Conservation (phyloP, 2,113 vertebrate species). For the Galbula dea region DNA sequence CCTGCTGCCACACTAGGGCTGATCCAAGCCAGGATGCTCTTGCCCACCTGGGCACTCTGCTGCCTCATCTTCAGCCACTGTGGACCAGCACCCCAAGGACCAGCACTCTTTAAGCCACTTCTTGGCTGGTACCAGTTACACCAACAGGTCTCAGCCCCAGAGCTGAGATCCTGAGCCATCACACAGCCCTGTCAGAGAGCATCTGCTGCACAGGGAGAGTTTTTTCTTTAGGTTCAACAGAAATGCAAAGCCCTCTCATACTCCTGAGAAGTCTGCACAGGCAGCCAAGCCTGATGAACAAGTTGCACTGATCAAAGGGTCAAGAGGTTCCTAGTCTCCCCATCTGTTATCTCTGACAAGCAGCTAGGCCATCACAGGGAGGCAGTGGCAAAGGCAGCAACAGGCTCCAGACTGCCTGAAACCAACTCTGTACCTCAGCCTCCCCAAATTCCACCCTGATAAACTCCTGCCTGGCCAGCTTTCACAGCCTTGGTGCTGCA, state of each 20-base stretch:
- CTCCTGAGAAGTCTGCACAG: background rate
- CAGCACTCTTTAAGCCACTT: background rate
- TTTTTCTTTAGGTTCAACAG: background rate
- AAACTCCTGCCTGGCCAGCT: background rate
- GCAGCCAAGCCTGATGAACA: fast-evolving
- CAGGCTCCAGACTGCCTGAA: background rate
- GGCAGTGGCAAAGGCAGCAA: background rate
- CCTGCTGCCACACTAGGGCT: too few species aligned
- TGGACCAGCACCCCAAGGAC: too few species aligned
- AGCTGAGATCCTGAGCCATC: background rate
- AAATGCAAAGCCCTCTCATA: background rate
- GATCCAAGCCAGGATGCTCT: too few species aligned
- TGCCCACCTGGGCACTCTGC: too few species aligned
- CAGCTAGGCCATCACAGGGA: background rate
- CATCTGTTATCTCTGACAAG: background rate
- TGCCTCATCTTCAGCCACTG: too few species aligned
- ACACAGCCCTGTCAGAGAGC: background rate
- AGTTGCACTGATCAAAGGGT: background rate
- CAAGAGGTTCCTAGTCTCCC: background rate
- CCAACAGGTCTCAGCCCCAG: background rate
- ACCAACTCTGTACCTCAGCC: background rate
- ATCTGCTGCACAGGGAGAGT: background rate
- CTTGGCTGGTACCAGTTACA: background rate
- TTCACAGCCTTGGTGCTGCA: background rate
- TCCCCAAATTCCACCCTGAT: background rate